These are phyloP conservation scores for Mechanitis messenoides DNA, from an alignment of 2,888 invertebrate species.

Conservation along the genomic window DNA sequence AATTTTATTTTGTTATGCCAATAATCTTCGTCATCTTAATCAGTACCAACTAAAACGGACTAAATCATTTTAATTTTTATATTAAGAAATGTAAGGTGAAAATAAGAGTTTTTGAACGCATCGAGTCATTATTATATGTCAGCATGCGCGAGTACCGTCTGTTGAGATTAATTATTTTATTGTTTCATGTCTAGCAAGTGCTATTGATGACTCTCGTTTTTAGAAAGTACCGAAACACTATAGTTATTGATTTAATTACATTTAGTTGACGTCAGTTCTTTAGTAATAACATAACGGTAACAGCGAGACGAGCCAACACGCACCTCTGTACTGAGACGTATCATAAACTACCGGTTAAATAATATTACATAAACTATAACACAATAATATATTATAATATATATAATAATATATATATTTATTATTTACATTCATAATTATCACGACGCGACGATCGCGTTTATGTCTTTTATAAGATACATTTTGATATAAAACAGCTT, in stretches of 20 bases:
- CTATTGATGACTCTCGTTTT: constrained; percentile 12
- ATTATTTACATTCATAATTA: too few species aligned
- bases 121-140: neutral
- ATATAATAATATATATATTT: too few species aligned
- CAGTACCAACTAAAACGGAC: too few species aligned
- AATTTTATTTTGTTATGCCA: too few species aligned
- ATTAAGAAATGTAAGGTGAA: too few species aligned
- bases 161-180: constrained; percentile 14
- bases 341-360: neutral
- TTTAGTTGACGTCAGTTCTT: neutral
- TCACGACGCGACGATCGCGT: constrained; percentile 27
- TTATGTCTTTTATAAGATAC: constrained; percentile 34
- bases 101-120: neutral
- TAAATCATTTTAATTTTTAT: too few species aligned
- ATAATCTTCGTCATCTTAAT: too few species aligned
- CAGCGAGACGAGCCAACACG: too few species aligned
- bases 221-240: constrained; percentile 18
- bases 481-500: too few species aligned
- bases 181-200: constrained; percentile 17
- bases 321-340: neutral
- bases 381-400: too few species aligned
- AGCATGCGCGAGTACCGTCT: constrained; percentile 14
- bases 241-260: constrained; percentile 16
- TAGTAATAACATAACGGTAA: neutral
- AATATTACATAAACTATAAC: too few species aligned